A percentile compares a stretch with the other conserved stretches of the same genome.
Evolutionary conservation across 2,113 vertebrate species (phyloP).

Genomic region (Lagopus muta): DNA sequence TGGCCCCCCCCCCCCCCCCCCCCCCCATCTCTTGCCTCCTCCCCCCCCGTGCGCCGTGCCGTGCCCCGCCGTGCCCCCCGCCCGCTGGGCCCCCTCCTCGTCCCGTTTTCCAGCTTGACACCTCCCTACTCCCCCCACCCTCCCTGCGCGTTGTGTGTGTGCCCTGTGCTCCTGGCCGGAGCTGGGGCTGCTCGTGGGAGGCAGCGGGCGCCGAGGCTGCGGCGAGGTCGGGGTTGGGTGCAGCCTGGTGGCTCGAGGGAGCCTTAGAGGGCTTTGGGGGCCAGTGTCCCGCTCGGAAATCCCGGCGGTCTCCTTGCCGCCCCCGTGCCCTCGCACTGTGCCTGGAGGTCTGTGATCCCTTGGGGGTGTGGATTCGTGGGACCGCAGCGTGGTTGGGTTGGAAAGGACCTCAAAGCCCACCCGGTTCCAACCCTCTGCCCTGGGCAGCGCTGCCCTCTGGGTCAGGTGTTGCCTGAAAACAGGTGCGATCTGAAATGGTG

Average conservation of each 20-base stretch:
- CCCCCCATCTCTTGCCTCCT: no score
- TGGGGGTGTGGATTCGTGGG: not conserved
- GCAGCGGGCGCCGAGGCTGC: not conserved
- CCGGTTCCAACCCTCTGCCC: no score
- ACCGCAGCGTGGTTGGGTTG: not conserved
- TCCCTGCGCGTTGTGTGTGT: no score
- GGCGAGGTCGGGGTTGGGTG: not conserved
- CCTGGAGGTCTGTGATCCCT: not conserved
- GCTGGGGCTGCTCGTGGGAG: not conserved
- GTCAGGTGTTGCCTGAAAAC: not conserved
- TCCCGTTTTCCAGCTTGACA: no score
- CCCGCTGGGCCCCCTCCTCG: no score
- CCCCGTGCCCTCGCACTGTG: not conserved
- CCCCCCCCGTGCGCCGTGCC: no score
- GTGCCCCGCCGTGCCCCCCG: no score
- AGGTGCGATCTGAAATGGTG: not conserved
- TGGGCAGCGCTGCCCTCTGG: no score
- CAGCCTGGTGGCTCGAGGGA: not conserved
- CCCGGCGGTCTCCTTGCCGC: not conserved
- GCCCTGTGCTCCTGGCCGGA: not conserved
- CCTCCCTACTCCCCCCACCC: no score
- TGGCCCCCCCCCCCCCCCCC: no score
- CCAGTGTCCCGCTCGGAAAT: not conserved
- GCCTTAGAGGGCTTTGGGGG: not conserved
- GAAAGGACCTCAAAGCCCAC: not conserved